Percentiles rank a stretch among this genome's conserved stretches.
These are phyloP conservation scores for Albula goreensis DNA, from an alignment of 2,113 vertebrate species.

Conservation along the genomic window DNA sequence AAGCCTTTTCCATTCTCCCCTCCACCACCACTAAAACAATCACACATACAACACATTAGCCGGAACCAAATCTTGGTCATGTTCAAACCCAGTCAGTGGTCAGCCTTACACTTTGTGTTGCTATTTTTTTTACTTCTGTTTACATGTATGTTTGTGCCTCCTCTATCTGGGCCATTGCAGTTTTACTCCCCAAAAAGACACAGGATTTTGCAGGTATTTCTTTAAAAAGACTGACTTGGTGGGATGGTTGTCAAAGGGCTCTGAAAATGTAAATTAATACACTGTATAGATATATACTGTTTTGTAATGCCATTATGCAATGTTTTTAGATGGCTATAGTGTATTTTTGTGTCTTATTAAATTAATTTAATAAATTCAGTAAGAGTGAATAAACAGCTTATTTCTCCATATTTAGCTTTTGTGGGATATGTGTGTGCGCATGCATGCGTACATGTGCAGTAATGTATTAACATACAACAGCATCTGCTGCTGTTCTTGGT, in stretches of 20 bases:
- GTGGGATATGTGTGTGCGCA: neutral
- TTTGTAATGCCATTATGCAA: conserved; percentile 2
- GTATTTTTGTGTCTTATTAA: neutral
- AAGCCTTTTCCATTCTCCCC: neutral
- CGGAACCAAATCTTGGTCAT: neutral
- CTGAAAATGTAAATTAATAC: neutral
- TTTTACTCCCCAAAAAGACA: too few species aligned
- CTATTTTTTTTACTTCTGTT: neutral
- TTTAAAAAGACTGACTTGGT: neutral
- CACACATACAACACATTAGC: neutral
- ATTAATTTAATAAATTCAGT: neutral
- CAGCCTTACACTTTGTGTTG: neutral
- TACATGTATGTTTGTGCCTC: neutral
- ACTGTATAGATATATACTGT: neutral
- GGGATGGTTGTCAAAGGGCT: neutral
- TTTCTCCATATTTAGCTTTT: neutral
- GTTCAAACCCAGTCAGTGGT: neutral
- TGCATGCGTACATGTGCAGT: neutral
- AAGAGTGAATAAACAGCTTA: neutral
- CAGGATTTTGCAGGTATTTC: too few species aligned
- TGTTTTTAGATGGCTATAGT: neutral
- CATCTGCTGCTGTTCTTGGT: neutral
- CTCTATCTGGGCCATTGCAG: too few species aligned
- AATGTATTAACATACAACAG: neutral
- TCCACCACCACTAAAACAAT: neutral